Evolutionary conservation across 2,888 invertebrate genomes (phyloP).

Genomic region (Ryuthela nishihirai): DNA sequence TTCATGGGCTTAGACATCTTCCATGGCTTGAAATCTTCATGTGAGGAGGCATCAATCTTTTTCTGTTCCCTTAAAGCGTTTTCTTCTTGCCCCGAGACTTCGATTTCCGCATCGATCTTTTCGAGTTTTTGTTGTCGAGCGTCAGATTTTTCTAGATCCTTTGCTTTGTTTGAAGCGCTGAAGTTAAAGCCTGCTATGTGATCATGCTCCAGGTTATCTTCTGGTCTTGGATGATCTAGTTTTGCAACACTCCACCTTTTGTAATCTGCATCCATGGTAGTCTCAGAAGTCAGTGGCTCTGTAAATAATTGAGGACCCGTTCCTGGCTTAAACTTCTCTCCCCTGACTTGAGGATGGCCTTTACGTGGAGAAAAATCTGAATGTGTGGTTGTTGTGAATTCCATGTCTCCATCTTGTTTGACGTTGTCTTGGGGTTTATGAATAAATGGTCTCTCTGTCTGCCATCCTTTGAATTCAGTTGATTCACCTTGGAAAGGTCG

Average conservation of each 20-base stretch:
- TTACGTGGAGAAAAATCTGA: constrained; percentile 10
- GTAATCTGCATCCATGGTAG: constrained; percentile 19
- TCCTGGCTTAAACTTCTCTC: no score
- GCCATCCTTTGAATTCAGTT: constrained; percentile 7
- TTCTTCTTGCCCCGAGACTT: no score
- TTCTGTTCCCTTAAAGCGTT: no score
- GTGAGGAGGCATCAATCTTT: no score
- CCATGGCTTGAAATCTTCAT: constrained; percentile 8
- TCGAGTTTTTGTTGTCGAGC: no score
- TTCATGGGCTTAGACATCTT: constrained; percentile 4
- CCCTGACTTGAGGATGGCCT: no score
- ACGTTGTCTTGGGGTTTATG: constrained; percentile 33
- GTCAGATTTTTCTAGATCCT: no score
- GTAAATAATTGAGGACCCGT: constrained; percentile 2
- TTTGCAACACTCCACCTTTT: constrained; percentile 27
- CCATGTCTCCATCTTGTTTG: constrained; percentile 25
- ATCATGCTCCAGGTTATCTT: constrained; percentile 11
- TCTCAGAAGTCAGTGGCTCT: constrained; percentile 15
- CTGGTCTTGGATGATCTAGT: constrained; percentile 13
- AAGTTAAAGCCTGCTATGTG: background rate
- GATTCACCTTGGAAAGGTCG: no score
- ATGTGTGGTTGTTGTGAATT: constrained; percentile 17
- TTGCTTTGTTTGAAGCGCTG: background rate
- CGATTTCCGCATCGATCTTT: no score
- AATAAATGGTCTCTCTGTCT: constrained; percentile 4